These are phyloP conservation scores for Maniola hyperantus DNA, from an alignment of 2,888 invertebrate genomes.

Conservation along the genomic window DNA sequence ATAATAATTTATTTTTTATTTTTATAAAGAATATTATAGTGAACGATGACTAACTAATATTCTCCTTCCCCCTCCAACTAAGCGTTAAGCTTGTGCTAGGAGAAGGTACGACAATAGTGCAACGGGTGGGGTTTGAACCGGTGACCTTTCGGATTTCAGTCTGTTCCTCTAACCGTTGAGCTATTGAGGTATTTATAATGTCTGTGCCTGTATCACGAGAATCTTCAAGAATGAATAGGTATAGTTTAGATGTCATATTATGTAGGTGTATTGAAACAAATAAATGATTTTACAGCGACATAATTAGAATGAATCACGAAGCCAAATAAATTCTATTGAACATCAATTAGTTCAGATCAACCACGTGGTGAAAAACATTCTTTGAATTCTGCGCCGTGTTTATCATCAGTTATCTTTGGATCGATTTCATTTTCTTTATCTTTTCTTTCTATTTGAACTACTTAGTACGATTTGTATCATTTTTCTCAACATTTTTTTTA, in stretches of 20 bases:
- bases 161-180: too few relatives aligned
- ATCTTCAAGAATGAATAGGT: slow-evolving; percentile 1
- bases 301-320: slow-evolving; percentile 1
- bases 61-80: too few relatives aligned
- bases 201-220: too few relatives aligned
- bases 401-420: not conserved
- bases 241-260: slow-evolving; percentile 2
- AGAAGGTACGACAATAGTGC: too few relatives aligned
- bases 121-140: too few relatives aligned
- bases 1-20: too few relatives aligned
- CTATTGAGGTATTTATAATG: too few relatives aligned
- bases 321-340: slow-evolving; percentile 13
- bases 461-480: not conserved
- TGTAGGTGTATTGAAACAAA: not conserved
- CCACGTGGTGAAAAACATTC: not conserved
- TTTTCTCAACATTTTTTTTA: not conserved
- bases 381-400: not conserved
- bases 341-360: slow-evolving; percentile 1
- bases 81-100: too few relatives aligned
- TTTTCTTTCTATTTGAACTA: not conserved
- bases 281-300: not conserved
- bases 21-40: too few relatives aligned
- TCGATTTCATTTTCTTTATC: not conserved
- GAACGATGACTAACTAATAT: too few relatives aligned
- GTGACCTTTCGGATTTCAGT: too few relatives aligned